A percentile compares a stretch with the other conserved stretches of the same genome.
These are phyloP conservation scores for Dendropsophus ebraccatus DNA, from an alignment of 2,113 vertebrate species.

Conservation along the genomic window DNA sequence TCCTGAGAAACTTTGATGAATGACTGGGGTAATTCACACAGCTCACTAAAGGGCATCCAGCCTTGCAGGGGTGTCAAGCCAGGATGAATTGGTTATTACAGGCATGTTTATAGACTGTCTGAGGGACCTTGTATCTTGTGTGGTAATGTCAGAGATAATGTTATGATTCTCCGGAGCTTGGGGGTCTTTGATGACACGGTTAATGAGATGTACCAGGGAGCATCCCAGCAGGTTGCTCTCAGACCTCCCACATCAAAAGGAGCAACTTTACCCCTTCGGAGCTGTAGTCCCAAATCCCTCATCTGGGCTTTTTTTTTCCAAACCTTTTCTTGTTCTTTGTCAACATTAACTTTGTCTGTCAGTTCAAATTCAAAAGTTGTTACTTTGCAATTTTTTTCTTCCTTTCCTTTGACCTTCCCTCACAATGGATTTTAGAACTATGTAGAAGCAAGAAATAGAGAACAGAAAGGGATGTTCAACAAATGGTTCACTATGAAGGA, in stretches of 20 bases:
- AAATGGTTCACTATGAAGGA: background rate
- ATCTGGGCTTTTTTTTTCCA: constrained; percentile 63
- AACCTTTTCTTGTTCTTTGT: constrained; percentile 67
- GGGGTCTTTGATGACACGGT: constrained; percentile 97
- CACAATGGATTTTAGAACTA: constrained; percentile 67
- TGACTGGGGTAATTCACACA: constrained; percentile 84
- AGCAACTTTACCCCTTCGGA: constrained; percentile 73
- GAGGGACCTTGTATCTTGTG: constrained; percentile 86
- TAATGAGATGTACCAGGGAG: constrained; percentile 94
- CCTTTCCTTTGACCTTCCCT: constrained; percentile 66
- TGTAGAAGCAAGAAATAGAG: constrained; percentile 28
- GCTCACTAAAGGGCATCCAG: constrained; percentile 82
- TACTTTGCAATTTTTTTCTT: constrained; percentile 68
- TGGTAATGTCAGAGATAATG: constrained; percentile 95
- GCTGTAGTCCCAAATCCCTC: constrained; percentile 71
- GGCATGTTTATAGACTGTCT: constrained; percentile 91
- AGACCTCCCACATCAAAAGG: constrained; percentile 99
- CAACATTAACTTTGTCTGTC: constrained; percentile 71
- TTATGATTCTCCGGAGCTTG: constrained; percentile 90
- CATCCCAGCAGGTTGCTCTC: constrained; percentile 82
- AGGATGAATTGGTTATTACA: constrained; percentile 85
- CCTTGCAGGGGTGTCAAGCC: constrained; percentile 83
- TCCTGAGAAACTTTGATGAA: constrained; percentile 85
- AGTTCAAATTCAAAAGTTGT: constrained; percentile 74
- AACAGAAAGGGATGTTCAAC: background rate